phyloP scores from a whole-genome alignment of 2,888 invertebrate genomes.

The Tupiocoris notatus region DNA sequence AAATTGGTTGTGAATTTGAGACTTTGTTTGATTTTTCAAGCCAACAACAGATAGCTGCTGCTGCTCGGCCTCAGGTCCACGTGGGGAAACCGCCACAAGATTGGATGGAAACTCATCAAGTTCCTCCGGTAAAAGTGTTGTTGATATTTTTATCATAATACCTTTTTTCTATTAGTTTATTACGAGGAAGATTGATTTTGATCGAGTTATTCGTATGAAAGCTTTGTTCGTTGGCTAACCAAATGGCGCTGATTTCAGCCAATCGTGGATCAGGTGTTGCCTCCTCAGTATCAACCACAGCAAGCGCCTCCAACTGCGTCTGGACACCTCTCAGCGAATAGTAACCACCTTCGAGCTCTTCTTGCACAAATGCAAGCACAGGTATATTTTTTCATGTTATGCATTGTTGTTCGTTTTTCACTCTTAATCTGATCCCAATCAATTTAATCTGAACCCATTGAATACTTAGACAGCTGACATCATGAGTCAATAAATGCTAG shows the following conservation, averaged over 20 bases:
- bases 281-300: slow-evolving; percentile 44
- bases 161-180: neutral
- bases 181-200: too few species aligned
- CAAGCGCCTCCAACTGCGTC: slow-evolving; percentile 27
- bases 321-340: slow-evolving; percentile 33
- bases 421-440: too few species aligned
- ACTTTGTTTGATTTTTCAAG: neutral
- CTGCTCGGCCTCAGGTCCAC: slow-evolving; percentile 12
- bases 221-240: neutral
- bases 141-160: too few species aligned
- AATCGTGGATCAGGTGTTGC: slow-evolving; percentile 42
- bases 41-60: slow-evolving; percentile 31
- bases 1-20: neutral
- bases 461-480: too few species aligned
- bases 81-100: slow-evolving; percentile 41
- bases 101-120: slow-evolving; percentile 43
- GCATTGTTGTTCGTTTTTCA: too few species aligned
- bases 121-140: slow-evolving; percentile 19
- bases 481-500: too few species aligned
- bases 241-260: slow-evolving; percentile 17
- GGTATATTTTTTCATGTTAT: too few species aligned
- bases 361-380: slow-evolving; percentile 50
- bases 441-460: too few species aligned
- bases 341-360: slow-evolving; percentile 46
- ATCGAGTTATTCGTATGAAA: neutral